Conservation (phyloP, 2,113 vertebrate species). For the Centropristis striata region DNA sequence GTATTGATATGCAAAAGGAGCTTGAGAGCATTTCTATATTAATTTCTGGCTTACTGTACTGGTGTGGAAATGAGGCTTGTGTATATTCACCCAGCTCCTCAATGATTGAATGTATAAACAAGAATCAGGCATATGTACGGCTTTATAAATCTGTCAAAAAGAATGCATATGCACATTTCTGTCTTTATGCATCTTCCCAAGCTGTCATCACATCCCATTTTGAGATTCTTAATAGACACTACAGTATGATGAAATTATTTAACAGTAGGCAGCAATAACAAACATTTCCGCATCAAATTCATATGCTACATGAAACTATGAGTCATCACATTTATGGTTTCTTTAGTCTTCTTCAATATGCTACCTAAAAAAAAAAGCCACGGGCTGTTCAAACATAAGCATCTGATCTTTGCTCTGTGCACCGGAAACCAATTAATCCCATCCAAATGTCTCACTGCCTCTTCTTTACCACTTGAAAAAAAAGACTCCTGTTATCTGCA, state of each 20-base stretch:
- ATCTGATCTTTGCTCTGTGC: slow-evolving; percentile 46
- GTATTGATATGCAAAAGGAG: no score
- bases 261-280: neutral
- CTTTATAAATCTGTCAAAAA: no score
- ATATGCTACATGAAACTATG: neutral
- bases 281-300: neutral
- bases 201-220: neutral
- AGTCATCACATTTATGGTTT: slow-evolving; percentile 3
- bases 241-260: neutral
- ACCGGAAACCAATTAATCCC: slow-evolving; percentile 63
- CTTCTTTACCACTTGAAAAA: slow-evolving; percentile 15
- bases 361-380: neutral
- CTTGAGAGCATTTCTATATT: no score
- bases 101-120: no score
- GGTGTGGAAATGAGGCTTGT: no score
- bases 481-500: slow-evolving; percentile 37
- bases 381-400: slow-evolving; percentile 28
- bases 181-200: neutral
- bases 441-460: slow-evolving; percentile 59
- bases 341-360: neutral
- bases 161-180: no score
- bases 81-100: no score
- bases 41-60: no score
- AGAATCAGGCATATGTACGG: no score
- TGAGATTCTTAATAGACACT: neutral